These are phyloP conservation scores for Macropis europaea DNA, from an alignment of 2,888 invertebrate species.

Conservation along the genomic window DNA sequence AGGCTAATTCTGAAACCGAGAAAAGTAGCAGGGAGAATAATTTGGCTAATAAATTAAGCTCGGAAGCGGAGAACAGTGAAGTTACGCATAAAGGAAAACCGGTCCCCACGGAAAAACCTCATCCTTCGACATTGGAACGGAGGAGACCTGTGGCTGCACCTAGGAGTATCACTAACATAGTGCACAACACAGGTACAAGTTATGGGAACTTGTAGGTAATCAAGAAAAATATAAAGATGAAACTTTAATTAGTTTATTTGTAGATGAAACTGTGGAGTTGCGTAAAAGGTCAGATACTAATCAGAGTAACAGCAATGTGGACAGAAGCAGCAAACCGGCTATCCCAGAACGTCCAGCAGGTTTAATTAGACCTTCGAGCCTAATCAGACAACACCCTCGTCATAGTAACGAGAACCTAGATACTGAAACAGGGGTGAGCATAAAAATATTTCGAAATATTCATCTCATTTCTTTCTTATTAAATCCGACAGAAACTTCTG, in stretches of 20 bases:
- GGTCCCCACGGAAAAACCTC: conserved; percentile 73
- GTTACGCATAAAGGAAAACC: conserved; percentile 67
- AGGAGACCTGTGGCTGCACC: conserved; percentile 82
- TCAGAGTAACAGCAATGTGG: conserved; percentile 58
- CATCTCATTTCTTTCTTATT: too few species aligned
- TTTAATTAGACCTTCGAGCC: conserved; percentile 82
- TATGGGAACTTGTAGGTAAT: background rate
- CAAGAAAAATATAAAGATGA: background rate
- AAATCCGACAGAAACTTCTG: too few species aligned
- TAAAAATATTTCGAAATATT: background rate
- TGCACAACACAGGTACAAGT: conserved; percentile 59
- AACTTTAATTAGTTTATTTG: conserved; percentile 11
- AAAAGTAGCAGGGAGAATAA: conserved; percentile 50
- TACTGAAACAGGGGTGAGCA: conserved; percentile 76
- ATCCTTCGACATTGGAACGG: conserved; percentile 74
- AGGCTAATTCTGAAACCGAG: conserved; percentile 31
- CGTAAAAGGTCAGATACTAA: conserved; percentile 78
- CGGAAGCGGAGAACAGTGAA: conserved; percentile 64
- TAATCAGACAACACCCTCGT: conserved; percentile 72
- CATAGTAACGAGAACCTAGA: conserved; percentile 76
- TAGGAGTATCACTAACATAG: conserved; percentile 75
- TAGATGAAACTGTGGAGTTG: conserved; percentile 81
- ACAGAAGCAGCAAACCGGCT: conserved; percentile 85
- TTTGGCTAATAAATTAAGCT: conserved; percentile 78
- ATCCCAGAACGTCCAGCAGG: conserved; percentile 90